Conservation (phyloP, 2,888 invertebrate species). For the Zootermopsis nevadensis region DNA sequence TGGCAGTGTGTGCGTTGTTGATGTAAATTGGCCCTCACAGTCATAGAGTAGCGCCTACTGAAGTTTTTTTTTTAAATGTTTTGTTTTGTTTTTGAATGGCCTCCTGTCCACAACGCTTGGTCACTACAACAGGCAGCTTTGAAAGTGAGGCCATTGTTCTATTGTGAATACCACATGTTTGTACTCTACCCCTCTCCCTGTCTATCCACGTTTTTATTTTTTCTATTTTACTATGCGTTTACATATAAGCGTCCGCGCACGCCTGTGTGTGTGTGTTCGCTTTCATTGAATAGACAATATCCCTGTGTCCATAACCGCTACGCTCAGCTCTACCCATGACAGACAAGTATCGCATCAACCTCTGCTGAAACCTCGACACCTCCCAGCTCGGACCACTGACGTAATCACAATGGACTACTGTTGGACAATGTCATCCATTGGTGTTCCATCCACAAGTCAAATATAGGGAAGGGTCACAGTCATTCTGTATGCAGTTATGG, state of each 20-base stretch:
- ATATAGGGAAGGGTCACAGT: not conserved
- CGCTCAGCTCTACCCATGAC: not conserved
- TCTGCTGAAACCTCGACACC: not conserved
- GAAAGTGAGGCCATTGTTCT: constrained; percentile 6
- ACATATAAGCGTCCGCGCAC: too few relatives aligned
- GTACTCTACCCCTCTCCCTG: not conserved
- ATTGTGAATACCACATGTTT: constrained; percentile 6
- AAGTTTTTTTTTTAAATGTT: not conserved
- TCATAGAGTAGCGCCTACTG: not conserved
- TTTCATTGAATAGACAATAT: constrained; percentile 10
- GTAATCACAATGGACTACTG: constrained; percentile 36
- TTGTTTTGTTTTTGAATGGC: constrained; percentile 13
- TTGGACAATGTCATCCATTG: constrained; percentile 27
- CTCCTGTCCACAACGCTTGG: not conserved
- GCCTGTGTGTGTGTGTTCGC: not conserved
- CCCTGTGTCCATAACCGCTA: not conserved
- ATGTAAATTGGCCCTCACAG: constrained; percentile 23
- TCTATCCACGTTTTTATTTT: not conserved
- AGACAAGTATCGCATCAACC: not conserved
- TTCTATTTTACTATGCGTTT: constrained; percentile 1
- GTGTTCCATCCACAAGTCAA: constrained; percentile 29
- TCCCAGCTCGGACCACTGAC: constrained; percentile 9
- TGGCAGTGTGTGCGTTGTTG: not conserved
- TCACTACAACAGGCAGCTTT: constrained; percentile 7
- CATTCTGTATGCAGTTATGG: not conserved